Evolutionary conservation across 2,797 vertebrate genomes (phyloP), one percentile per base, ranked within the genome.

Genomic region (Myotis pilosus): DNA sequence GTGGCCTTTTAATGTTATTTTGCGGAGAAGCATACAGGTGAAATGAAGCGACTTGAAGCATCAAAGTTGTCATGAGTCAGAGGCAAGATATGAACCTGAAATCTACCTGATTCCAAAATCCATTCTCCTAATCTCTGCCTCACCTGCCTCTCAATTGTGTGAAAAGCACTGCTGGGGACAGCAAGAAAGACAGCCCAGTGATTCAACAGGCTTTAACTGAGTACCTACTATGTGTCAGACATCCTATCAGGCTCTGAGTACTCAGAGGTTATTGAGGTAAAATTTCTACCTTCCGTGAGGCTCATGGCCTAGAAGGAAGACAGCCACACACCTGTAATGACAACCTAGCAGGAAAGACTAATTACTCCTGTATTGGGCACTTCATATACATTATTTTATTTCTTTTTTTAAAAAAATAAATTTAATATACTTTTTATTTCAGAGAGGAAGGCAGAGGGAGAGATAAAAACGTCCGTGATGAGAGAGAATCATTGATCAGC

Each of bases 1-100:
- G 60, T 20, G 9, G 47, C 60, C 64, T 33, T 36, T 36, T 44
- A 53, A 82, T 66, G 72, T 36, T 17, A 16, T 25, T 74, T 84
- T 49, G 16, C 66, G 44, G 85, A 74, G 20, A 78, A 87, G 30
- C n/a, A 72, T 33, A 36, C 33, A 71, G 71, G 10, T 80, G n/a
- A 47, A 91, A 38, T n/a, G 41, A 84, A 86, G 17, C 25, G 30
- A 82, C 72, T 68, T 53, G 19, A 44, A 74, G 55, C 62, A 15
- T 51, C 41, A 2, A 8, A n/a, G 47, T 28, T 20, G 8, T 38
- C 30, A n/a, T 16, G 53, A 89, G 33, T 78, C 78, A 71, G 85
- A 96, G 62, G 57, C 68, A 83, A n/a, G 30, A 44, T 57, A 19
- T 68, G 51, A 94, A 87, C 38, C 36, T 47, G 11, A 87, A 64